Conservation (phyloP, 1,140 invertebrate species). For the Cardiocondyla obscurior region DNA sequence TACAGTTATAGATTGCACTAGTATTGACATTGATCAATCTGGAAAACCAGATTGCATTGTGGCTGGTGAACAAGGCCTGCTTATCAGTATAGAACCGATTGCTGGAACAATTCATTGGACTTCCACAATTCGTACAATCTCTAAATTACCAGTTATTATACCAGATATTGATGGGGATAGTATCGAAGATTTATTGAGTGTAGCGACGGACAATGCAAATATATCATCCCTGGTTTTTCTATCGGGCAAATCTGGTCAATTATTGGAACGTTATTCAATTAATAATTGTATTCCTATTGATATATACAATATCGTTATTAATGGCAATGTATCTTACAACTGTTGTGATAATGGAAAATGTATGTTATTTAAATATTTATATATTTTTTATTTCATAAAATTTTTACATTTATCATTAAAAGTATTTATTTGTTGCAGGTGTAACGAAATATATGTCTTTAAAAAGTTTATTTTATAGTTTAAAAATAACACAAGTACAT, state of each 20-base stretch:
- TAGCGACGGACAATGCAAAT: constrained; percentile 82
- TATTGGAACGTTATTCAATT: constrained; percentile 74
- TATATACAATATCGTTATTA: constrained; percentile 82
- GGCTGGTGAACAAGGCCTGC: constrained; percentile 87
- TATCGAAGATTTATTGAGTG: constrained; percentile 87
- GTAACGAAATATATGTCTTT: constrained; percentile 67
- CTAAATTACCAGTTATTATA: constrained; percentile 88
- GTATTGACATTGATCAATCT: constrained; percentile 88
- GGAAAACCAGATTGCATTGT: constrained; percentile 89
- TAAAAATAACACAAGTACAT: constrained; percentile 64
- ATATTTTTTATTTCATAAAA: constrained; percentile 74
- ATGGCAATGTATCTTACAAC: constrained; percentile 75
- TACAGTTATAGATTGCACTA: constrained; percentile 87
- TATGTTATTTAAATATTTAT: constrained; percentile 57
- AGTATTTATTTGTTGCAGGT: constrained; percentile 64
- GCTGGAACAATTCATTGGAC: constrained; percentile 88
- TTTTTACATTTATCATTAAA: constrained; percentile 4
- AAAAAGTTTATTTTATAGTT: constrained; percentile 64
- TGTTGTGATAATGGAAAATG: constrained; percentile 70
- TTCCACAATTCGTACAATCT: constrained; percentile 82
- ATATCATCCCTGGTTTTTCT: constrained; percentile 86
- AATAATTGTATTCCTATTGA: constrained; percentile 82
- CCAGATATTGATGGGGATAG: constrained; percentile 89
- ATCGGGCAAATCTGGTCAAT: constrained; percentile 86
- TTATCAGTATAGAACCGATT: constrained; percentile 88